These are phyloP conservation scores for Leptopilina boulardi DNA, from an alignment of 1,140 invertebrate genomes.

Conservation along the genomic window DNA sequence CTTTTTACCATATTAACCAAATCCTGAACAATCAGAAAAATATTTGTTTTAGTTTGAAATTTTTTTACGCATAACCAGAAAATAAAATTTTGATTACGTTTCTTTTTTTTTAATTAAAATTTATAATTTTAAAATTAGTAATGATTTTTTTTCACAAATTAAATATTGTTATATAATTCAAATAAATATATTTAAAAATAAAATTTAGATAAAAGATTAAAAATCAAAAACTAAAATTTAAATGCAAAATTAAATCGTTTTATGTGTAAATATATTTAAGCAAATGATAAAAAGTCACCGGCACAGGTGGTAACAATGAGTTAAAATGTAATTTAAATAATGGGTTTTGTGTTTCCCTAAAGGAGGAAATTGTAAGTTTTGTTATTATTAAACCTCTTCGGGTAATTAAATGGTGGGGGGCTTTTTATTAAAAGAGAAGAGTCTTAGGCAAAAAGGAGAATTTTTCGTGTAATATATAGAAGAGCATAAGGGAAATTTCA, in stretches of 20 bases:
- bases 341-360: not conserved
- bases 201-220: too few relatives aligned
- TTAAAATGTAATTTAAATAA: slow-evolving; percentile 19
- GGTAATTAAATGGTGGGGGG: slow-evolving; percentile 4
- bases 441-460: slow-evolving; percentile 1
- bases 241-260: too few relatives aligned
- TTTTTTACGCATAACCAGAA: too few relatives aligned
- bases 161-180: too few relatives aligned
- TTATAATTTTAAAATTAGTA: too few relatives aligned
- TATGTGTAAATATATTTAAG: not conserved
- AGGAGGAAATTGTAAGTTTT: slow-evolving; percentile 3
- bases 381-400: slow-evolving; percentile 4
- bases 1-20: not conserved
- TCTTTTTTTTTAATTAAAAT: too few relatives aligned
- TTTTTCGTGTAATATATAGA: not conserved
- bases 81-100: too few relatives aligned
- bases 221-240: too few relatives aligned
- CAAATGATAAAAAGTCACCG: not conserved
- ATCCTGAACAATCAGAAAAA: not conserved
- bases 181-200: too few relatives aligned
- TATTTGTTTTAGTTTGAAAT: not conserved
- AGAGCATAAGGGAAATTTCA: slow-evolving; percentile 54
- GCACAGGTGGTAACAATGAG: not conserved
- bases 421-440: slow-evolving; percentile 11
- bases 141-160: too few relatives aligned